A percentile compares a stretch with the other conserved stretches of the same genome.
These are phyloP conservation scores for Gymnodraco acuticeps DNA, from an alignment of 2,797 vertebrate genomes.

Conservation along the genomic window DNA sequence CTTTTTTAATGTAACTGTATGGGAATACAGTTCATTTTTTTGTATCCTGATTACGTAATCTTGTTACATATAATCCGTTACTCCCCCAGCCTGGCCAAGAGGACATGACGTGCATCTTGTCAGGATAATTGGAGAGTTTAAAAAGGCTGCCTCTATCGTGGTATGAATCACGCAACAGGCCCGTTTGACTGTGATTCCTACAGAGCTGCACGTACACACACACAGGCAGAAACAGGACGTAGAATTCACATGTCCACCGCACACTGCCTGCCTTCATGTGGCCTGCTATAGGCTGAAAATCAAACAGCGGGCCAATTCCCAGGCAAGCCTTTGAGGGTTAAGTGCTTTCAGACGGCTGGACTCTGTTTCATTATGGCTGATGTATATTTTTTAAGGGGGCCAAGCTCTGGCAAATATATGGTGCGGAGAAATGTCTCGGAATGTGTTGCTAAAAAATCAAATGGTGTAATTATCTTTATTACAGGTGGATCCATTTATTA, in stretches of 20 bases:
- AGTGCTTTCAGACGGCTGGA: constrained; percentile 76
- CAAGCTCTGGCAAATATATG: constrained; percentile 31
- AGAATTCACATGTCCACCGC: constrained; percentile 21
- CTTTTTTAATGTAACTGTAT: too few relatives aligned
- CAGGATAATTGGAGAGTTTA: constrained; percentile 60
- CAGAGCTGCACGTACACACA: constrained; percentile 17
- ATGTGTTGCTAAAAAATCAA: constrained; percentile 55
- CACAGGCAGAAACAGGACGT: constrained; percentile 8
- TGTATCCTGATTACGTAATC: too few relatives aligned
- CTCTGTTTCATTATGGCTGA: constrained; percentile 73
- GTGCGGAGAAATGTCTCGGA: constrained; percentile 48
- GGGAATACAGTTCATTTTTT: too few relatives aligned
- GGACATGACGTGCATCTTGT: constrained; percentile 37
- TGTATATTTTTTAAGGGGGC: constrained; percentile 79
- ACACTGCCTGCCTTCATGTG: constrained; percentile 56
- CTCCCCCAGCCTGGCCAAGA: too few relatives aligned
- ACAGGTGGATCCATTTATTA: constrained; percentile 61
- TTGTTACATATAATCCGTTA: too few relatives aligned
- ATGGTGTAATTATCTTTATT: constrained; percentile 71
- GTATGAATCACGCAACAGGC: constrained; percentile 53
- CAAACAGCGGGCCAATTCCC: constrained; percentile 62
- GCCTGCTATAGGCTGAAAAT: constrained; percentile 51
- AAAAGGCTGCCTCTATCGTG: constrained; percentile 25
- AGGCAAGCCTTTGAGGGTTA: constrained; percentile 71
- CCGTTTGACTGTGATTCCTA: constrained; percentile 45